Evolutionary conservation across 37 sponge, comb jelly and placozoan genomes (phyloP), one percentile per base, ranked within the genome.

Genomic region (Ephydatia muelleri): DNA sequence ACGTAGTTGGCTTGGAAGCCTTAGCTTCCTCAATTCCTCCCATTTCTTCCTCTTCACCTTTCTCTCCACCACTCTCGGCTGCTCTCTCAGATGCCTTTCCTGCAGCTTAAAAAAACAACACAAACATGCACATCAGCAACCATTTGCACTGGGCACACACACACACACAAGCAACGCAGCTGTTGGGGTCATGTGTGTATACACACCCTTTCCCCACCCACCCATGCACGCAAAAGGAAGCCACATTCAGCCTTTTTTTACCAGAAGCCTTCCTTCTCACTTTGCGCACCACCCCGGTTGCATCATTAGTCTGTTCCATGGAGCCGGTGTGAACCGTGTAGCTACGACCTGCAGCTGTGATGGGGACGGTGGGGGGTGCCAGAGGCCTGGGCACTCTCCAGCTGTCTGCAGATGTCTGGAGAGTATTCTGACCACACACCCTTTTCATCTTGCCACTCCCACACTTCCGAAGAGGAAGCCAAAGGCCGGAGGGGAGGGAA

Each of bases 401-500:
- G 70, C 32, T 77, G 21, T n/a, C 73, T 75, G 43, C 26, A 31
- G 26, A 82, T 14, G n/a, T 75, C 23, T 12, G 71, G 2, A 5
- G 76, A 38, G 64, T 91, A 91, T 22, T 3, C 30, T 23, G 27
- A 22, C 92, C 92, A 91, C 22, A 27, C 36, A 0, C 77, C 81
- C 27, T 83, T 22, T 68, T 91, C 88, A 83, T 91, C 79, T 43
- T 84, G 67, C 88, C 92, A 91, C 43, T 91, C 76, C 92, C 92
- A 91, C 25, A 30, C 82, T 77, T 70, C 26, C 3, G 43, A 6
- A 43, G 6, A 43, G 43, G 43, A 6, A 43, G 43, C 6, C 6
- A 6, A 6, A 43, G 43, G 43, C 3, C 6, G 43, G 43, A 43
- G 43, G 43, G 43, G 6, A 6, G 43, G 43, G 43, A 6, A 9